Conservation (phyloP, 1,140 invertebrate genomes). For the Anoplophora glabripennis region DNA sequence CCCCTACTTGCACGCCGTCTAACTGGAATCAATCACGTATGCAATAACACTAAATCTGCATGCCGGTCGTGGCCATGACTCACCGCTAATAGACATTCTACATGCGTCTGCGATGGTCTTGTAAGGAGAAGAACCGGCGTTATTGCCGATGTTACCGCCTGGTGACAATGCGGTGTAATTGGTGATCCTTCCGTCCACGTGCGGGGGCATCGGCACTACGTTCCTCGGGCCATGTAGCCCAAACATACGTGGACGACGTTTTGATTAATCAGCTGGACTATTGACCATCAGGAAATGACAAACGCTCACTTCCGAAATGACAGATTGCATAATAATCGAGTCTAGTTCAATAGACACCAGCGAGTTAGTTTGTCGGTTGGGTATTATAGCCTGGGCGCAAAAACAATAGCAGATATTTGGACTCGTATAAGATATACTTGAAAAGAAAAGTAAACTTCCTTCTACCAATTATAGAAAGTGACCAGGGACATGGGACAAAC, state of each 20-base stretch:
- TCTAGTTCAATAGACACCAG: constrained; percentile 9
- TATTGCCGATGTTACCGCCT: too few species aligned
- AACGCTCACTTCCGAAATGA: constrained; percentile 30
- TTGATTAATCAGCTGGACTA: constrained; percentile 23
- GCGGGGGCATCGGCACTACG: constrained; percentile 2
- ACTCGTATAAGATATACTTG: too few species aligned
- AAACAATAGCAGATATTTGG: too few species aligned
- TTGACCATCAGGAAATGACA: constrained; percentile 30
- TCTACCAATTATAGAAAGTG: too few species aligned
- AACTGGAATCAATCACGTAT: constrained; percentile 36
- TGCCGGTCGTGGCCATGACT: constrained; percentile 37
- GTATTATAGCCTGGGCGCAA: too few species aligned
- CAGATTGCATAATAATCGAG: constrained; percentile 26
- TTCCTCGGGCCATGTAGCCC: background rate
- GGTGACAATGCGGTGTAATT: constrained; percentile 16
- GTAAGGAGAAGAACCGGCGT: background rate
- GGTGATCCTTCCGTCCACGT: constrained; percentile 21
- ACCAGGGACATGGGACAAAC: too few species aligned
- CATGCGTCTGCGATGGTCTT: constrained; percentile 4
- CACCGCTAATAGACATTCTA: constrained; percentile 38
- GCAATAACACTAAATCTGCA: constrained; percentile 43
- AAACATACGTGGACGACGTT: constrained; percentile 14
- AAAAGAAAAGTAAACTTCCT: too few species aligned
- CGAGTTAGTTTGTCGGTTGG: background rate
- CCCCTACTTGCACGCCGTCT: constrained; percentile 24